Percentiles rank a stretch among this genome's conserved stretches.
Evolutionary conservation across 2,888 invertebrate species (phyloP).

Genomic region (Steinernema hermaphroditum): DNA sequence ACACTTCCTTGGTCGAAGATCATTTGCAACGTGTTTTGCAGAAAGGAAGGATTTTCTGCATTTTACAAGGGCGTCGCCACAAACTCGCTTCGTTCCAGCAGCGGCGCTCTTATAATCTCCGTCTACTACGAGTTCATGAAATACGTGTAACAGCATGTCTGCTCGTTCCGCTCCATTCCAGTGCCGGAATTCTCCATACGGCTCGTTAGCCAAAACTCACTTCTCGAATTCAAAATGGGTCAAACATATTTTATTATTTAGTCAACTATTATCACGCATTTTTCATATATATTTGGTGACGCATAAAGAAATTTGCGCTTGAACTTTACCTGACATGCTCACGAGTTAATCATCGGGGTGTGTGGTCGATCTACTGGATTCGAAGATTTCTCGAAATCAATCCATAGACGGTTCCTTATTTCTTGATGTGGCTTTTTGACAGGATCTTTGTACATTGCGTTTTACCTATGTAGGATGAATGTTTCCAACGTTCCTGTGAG

Average conservation of each 20-base stretch:
- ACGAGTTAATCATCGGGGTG: too few relatives aligned
- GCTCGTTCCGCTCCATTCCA: neutral
- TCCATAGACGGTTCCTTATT: too few relatives aligned
- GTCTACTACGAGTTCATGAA: slow-evolving; percentile 63
- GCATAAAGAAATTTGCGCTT: too few relatives aligned
- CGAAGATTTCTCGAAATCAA: too few relatives aligned
- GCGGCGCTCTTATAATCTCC: slow-evolving; percentile 61
- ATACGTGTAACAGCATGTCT: slow-evolving; percentile 43
- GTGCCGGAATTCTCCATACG: neutral
- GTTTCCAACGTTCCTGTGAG: too few relatives aligned
- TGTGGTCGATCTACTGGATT: too few relatives aligned
- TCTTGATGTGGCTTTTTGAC: too few relatives aligned
- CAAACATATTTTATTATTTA: neutral
- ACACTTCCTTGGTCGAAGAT: slow-evolving; percentile 47
- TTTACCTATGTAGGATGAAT: too few relatives aligned
- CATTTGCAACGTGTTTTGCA: slow-evolving; percentile 46
- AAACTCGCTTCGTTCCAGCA: slow-evolving; percentile 58
- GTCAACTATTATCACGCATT: neutral
- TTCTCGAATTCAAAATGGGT: slow-evolving; percentile 12
- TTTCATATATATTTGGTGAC: too few relatives aligned
- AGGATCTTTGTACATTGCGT: too few relatives aligned
- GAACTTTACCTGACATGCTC: too few relatives aligned
- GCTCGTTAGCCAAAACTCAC: slow-evolving; percentile 6
- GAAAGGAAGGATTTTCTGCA: slow-evolving; percentile 50
- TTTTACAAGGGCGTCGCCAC: slow-evolving; percentile 57